phyloP scores from a whole-genome alignment of 2,888 invertebrate species.

The Brenthis ino region DNA sequence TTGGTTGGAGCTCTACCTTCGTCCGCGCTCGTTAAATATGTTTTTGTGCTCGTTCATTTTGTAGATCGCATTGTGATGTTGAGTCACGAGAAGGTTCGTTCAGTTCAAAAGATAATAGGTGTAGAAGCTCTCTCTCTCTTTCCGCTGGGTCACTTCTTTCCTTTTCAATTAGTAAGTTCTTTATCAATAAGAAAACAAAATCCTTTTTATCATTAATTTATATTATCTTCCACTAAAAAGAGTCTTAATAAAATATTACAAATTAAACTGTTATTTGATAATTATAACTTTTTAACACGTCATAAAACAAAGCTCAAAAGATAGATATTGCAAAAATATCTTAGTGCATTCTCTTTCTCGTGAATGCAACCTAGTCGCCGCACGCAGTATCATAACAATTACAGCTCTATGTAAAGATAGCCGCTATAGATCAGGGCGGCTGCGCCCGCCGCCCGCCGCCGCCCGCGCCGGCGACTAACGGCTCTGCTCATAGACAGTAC shows the following conservation, averaged over 20 bases:
- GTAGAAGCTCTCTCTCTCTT: slow-evolving; percentile 4
- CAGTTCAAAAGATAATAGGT: slow-evolving; percentile 30
- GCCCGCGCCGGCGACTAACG: slow-evolving; percentile 28
- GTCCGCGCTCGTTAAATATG: neutral
- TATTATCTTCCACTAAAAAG: too few species aligned
- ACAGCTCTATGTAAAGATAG: slow-evolving; percentile 3
- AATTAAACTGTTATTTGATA: too few species aligned
- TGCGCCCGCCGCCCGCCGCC: slow-evolving; percentile 28
- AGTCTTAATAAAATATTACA: too few species aligned
- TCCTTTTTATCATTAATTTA: too few species aligned
- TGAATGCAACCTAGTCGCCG: neutral
- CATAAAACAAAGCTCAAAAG: too few species aligned
- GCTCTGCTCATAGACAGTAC: slow-evolving; percentile 34
- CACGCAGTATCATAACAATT: neutral
- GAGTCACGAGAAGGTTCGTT: slow-evolving; percentile 40
- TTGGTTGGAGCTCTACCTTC: slow-evolving; percentile 15
- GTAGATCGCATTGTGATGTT: slow-evolving; percentile 35
- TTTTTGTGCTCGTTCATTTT: slow-evolving; percentile 29
- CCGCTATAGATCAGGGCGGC: slow-evolving; percentile 29
- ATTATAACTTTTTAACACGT: too few species aligned
- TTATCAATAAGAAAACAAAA: too few species aligned
- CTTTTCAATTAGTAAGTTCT: neutral
- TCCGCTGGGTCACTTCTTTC: neutral
- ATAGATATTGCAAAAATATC: too few species aligned
- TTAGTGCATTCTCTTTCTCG: too few species aligned